A percentile compares a stretch with the other conserved stretches of the same genome.
Evolutionary conservation across 2,888 invertebrate genomes (phyloP).

Genomic region (Atethmia centrago): DNA sequence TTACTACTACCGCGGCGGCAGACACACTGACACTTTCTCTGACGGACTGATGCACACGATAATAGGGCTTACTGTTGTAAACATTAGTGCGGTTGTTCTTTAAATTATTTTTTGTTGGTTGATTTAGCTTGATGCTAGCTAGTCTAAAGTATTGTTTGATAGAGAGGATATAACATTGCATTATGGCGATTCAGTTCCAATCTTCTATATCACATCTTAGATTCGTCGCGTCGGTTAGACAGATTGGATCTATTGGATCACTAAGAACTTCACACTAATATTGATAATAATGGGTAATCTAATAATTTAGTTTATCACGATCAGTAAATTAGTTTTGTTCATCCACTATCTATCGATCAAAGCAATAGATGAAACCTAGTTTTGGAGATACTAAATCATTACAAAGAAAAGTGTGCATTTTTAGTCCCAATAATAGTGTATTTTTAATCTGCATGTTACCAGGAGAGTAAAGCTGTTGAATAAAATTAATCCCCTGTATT

Average conservation of each 20-base stretch:
- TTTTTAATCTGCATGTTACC: background rate
- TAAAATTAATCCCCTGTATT: constrained; percentile 25
- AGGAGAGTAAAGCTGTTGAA: constrained; percentile 6
- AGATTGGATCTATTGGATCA: background rate
- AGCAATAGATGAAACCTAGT: background rate
- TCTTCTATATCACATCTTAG: background rate
- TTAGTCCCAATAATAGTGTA: constrained; percentile 6
- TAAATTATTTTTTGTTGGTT: constrained; percentile 11
- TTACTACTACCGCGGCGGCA: constrained; percentile 11
- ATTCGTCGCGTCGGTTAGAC: background rate
- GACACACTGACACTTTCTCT: constrained; percentile 39
- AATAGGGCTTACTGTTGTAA: background rate
- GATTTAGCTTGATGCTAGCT: background rate
- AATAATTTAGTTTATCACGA: background rate
- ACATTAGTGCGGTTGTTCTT: background rate
- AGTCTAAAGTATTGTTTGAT: background rate
- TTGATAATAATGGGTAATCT: background rate
- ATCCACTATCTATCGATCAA: background rate
- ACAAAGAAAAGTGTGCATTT: background rate
- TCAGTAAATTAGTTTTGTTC: background rate
- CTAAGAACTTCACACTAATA: background rate
- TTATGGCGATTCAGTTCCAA: background rate
- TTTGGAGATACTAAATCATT: background rate
- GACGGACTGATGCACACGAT: constrained; percentile 29
- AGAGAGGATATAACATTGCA: background rate